phyloP scores from a whole-genome alignment of 2,888 invertebrate genomes.

The Athalia circularis region DNA sequence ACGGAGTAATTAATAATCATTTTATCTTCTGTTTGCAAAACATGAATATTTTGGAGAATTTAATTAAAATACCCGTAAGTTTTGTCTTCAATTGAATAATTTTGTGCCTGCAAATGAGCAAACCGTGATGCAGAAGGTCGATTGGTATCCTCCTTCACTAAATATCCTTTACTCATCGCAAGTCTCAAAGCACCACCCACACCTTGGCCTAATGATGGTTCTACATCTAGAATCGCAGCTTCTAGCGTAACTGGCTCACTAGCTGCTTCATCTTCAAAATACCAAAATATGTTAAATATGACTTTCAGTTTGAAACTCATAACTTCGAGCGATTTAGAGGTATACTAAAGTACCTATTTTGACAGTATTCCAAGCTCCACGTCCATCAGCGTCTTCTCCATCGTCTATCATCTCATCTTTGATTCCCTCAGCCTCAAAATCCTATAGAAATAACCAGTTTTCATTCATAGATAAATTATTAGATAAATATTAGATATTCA shows the following conservation, averaged over 20 bases:
- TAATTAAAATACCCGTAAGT: constrained; percentile 77
- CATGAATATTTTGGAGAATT: constrained; percentile 1
- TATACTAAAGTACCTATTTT: constrained; percentile 75
- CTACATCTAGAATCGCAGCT: constrained; percentile 89
- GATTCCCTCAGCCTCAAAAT: constrained; percentile 69
- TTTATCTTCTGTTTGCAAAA: not conserved
- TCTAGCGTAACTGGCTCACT: constrained; percentile 77
- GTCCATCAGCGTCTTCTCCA: constrained; percentile 76
- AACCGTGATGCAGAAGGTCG: constrained; percentile 83
- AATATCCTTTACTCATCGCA: constrained; percentile 95
- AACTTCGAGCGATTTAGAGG: constrained; percentile 16
- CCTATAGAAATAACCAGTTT: constrained; percentile 71
- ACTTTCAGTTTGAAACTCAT: not conserved
- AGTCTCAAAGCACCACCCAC: constrained; percentile 93
- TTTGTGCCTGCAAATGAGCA: constrained; percentile 86
- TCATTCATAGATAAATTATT: too few species aligned
- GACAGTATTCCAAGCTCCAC: constrained; percentile 90
- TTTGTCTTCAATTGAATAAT: constrained; percentile 89
- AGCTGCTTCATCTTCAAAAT: constrained; percentile 66
- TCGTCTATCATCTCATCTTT: constrained; percentile 67
- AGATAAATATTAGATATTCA: too few species aligned
- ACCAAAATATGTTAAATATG: not conserved
- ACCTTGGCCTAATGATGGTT: constrained; percentile 94
- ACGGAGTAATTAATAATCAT: not conserved
- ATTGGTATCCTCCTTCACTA: constrained; percentile 88